Evolutionary conservation across 2,888 invertebrate species (phyloP), one percentile per base, ranked within the genome.

Genomic region (Melanotus villosus): DNA sequence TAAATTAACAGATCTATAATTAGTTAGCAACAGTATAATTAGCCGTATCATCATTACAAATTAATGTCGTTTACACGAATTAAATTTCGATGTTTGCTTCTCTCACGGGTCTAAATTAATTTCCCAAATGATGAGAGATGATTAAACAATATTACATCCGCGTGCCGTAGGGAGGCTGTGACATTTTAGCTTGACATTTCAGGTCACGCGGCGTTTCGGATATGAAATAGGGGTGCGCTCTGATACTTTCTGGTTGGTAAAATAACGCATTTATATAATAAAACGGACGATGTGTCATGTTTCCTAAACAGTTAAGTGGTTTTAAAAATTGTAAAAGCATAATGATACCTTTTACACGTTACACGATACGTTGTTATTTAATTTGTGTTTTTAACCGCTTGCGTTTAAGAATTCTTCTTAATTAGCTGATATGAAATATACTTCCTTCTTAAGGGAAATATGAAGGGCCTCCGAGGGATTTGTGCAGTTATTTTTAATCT

Each of bases 141-240:
- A 65, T 67, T 67, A 67, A 60, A 67, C 43, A 65, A n/a, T n/a
- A 26, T 58, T 52, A 26, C 34, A 16, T 50, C 65, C 65, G 60
- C 65, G 65, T 69, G 69, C 69, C 69, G 65, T 72, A 68, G 78
- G 77, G 77, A 77, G 75, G 79, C 78, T 77, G 78, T 79, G 80
- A 76, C 80, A 79, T 81, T 81, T 69, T 78, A 71, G 71, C 73
- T 70, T 81, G 80, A 80, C 81, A 80, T 81, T 81, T 80, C 71
- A 75, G 75, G 77, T 65, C 72, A 73, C 68, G 70, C 54, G 71
- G 59, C 59, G 65, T 56, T 62, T 56, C 65, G 47, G 60, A 62
- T 63, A 70, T 56, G 36, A 62, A 56, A 32, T 45, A 52, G 56
- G 69, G 69, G 68, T 64, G 63, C 16, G 18, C 47, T 54, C 26